A percentile compares a stretch with the other conserved stretches of the same genome.
Conservation (phyloP, 2,888 invertebrate species). For the Ceriagrion tenellum region DNA sequence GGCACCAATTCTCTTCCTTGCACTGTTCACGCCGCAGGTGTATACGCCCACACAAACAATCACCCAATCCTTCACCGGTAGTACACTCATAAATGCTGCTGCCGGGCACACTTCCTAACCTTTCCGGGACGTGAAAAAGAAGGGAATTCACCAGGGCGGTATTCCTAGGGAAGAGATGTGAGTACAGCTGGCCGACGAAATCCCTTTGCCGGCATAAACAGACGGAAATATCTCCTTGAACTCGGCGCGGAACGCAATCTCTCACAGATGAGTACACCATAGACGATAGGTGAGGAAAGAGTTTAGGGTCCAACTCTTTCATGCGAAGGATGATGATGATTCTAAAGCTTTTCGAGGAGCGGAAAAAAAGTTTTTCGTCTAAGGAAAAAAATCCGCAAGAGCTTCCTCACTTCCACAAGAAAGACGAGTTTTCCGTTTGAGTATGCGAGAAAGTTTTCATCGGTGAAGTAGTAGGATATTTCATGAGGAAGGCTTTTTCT, state of each 20-base stretch:
- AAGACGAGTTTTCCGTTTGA: not conserved
- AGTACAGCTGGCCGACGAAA: not conserved
- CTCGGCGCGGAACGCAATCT: not conserved
- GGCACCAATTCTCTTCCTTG: slow-evolving; percentile 79
- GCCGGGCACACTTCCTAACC: not conserved
- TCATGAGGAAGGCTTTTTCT: not conserved
- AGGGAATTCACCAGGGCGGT: not conserved
- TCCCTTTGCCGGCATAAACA: not conserved
- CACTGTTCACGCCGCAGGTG: slow-evolving; percentile 45
- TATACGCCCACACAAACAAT: slow-evolving; percentile 20
- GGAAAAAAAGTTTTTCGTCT: not conserved
- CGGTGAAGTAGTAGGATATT: not conserved
- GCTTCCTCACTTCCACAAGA: not conserved
- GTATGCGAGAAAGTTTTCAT: not conserved
- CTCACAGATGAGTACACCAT: not conserved
- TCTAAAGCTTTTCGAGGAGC: not conserved
- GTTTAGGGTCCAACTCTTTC: not conserved
- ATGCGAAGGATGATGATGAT: not conserved
- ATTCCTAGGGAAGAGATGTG: not conserved
- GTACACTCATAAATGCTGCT: slow-evolving; percentile 58
- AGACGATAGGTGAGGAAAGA: not conserved
- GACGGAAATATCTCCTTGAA: not conserved
- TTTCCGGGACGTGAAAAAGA: not conserved
- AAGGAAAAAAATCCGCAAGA: not conserved
- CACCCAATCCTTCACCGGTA: slow-evolving; percentile 51